Percentiles rank a stretch among this genome's conserved stretches.
Conservation (phyloP, 2,888 invertebrate species). For the Beris morrisii region DNA sequence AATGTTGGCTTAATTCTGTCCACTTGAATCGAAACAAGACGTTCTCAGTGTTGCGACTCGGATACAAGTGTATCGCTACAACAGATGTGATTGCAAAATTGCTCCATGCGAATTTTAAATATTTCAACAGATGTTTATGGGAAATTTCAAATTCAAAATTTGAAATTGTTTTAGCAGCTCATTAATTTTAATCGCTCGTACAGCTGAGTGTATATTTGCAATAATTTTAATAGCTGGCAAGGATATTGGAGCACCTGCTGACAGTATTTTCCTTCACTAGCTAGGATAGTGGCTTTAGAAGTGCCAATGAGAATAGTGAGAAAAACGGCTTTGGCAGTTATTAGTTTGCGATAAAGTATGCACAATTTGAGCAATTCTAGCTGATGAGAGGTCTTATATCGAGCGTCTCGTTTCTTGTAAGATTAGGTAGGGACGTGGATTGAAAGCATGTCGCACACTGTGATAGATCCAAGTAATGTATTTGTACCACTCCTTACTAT, state of each 20-base stretch:
- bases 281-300: background rate
- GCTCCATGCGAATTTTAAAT: slow-evolving; percentile 6
- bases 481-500: no score
- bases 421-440: no score
- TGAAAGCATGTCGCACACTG: no score
- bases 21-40: background rate
- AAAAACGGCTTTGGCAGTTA: no score
- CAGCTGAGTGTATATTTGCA: slow-evolving; percentile 17
- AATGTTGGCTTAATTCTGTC: slow-evolving; percentile 10
- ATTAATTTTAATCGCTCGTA: slow-evolving; percentile 19
- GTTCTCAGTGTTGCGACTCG: slow-evolving; percentile 1
- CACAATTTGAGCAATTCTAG: no score
- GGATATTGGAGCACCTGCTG: slow-evolving; percentile 17
- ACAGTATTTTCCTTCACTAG: background rate
- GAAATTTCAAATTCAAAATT: slow-evolving; percentile 5
- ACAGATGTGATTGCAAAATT: slow-evolving; percentile 13
- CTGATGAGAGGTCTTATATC: no score
- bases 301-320: no score
- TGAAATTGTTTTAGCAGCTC: slow-evolving; percentile 10
- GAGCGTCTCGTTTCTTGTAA: no score
- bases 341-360: no score
- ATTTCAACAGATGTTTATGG: background rate
- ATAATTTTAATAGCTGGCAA: slow-evolving; percentile 8
- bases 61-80: background rate
- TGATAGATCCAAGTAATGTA: no score